Evolutionary conservation across 2,888 invertebrate genomes (phyloP).

Genomic region (Ectemnius continuus): DNA sequence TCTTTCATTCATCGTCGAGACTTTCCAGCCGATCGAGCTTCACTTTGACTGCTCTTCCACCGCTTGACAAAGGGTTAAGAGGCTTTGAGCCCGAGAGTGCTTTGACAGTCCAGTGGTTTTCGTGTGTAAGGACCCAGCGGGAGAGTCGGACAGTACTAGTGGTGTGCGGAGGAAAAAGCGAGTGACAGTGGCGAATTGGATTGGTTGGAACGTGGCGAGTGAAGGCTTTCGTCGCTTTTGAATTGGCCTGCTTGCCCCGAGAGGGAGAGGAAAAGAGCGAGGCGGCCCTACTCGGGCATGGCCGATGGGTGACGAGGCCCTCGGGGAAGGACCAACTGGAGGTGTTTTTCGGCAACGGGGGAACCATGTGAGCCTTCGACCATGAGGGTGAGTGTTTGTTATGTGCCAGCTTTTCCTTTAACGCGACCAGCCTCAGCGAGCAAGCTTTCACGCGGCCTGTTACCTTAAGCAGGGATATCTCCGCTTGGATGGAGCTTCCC

Average conservation of each 20-base stretch:
- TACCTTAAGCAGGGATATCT: neutral
- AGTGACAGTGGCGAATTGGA: no score
- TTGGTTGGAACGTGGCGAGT: no score
- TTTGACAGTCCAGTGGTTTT: no score
- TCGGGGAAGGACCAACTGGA: slow-evolving; percentile 35
- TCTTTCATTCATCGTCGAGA: no score
- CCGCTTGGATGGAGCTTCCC: neutral
- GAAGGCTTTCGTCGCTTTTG: no score
- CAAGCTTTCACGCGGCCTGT: slow-evolving; percentile 12
- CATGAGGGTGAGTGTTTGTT: slow-evolving; percentile 65
- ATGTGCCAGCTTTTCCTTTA: neutral
- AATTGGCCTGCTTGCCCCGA: neutral
- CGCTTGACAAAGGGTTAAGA: no score
- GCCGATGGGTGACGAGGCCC: slow-evolving; percentile 56
- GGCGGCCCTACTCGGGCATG: slow-evolving; percentile 37
- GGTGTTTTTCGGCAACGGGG: slow-evolving; percentile 63
- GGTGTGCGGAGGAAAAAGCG: no score
- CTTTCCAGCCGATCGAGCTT: no score
- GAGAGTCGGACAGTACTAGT: no score
- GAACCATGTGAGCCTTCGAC: slow-evolving; percentile 70
- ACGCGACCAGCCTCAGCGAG: neutral
- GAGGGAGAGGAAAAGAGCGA: neutral
- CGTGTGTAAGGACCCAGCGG: no score
- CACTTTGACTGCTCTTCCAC: no score
- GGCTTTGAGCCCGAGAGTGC: no score